A percentile compares a stretch with the other conserved stretches of the same genome.
phyloP scores from a whole-genome alignment of 2,113 vertebrate genomes.

The Chaetorhynchus papuensis region DNA sequence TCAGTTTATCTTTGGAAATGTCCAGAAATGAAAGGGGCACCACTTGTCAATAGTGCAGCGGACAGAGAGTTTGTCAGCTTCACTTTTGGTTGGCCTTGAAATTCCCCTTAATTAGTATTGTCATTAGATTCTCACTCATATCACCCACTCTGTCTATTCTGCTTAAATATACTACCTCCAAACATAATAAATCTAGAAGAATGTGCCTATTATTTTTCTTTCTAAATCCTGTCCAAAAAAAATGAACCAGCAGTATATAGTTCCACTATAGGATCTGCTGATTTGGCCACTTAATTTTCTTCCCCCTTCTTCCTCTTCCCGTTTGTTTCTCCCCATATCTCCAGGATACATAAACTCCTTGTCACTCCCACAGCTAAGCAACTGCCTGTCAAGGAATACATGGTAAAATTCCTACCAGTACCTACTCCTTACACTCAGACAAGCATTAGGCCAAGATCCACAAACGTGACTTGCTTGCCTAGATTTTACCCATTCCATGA shows the following conservation, averaged over 20 bases:
- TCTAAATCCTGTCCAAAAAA: not conserved
- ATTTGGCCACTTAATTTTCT: not conserved
- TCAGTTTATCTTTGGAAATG: not conserved
- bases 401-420: not conserved
- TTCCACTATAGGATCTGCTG: not conserved
- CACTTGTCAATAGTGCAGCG: not conserved
- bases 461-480: not conserved
- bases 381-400: not conserved
- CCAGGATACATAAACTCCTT: not conserved
- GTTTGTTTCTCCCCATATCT: not conserved
- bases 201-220: not conserved
- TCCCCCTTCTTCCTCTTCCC: not conserved
- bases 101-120: not conserved
- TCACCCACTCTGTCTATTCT: not conserved
- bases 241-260: not conserved
- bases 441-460: not conserved
- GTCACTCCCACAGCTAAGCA: not conserved
- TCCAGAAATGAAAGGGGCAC: not conserved
- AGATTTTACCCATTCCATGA: not conserved
- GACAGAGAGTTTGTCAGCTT: not conserved
- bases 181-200: slow-evolving; percentile 11
- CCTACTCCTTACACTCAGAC: not conserved
- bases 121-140: not conserved
- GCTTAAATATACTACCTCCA: not conserved
- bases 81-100: not conserved